Evolutionary conservation across 2,888 invertebrate genomes (phyloP).

Genomic region (Taenaris catops): DNA sequence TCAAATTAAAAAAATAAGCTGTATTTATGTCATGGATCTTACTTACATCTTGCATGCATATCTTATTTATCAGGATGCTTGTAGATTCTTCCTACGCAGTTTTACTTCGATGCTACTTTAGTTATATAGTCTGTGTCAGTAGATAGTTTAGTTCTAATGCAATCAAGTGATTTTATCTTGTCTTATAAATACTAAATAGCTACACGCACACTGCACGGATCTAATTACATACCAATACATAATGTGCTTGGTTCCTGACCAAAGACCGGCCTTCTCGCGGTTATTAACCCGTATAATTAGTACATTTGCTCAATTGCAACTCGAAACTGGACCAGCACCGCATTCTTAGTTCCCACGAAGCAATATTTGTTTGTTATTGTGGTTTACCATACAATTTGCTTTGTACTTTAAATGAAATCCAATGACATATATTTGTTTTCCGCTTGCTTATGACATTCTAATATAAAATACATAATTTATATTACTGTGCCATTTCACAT

Average conservation of each 20-base stretch:
- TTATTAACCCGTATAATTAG: conserved; percentile 21
- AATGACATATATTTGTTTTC: no score
- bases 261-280: conserved; percentile 20
- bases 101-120: no score
- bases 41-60: no score
- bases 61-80: no score
- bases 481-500: no score
- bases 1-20: no score
- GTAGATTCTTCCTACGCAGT: no score
- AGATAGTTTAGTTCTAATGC: no score
- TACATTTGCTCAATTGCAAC: conserved; percentile 22
- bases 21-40: no score
- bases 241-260: conserved; percentile 12
- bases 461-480: no score
- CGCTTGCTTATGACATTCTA: no score
- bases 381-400: conserved; percentile 11
- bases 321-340: conserved; percentile 19
- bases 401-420: neutral
- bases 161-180: neutral
- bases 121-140: no score
- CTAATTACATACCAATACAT: conserved; percentile 12
- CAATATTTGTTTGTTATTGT: conserved; percentile 19
- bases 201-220: conserved; percentile 8
- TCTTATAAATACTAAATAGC: conserved; percentile 5
- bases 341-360: conserved; percentile 24